Percentiles rank a stretch among this genome's conserved stretches.
phyloP scores from a whole-genome alignment of 2,797 vertebrate genomes.

The Bufotes viridis region DNA sequence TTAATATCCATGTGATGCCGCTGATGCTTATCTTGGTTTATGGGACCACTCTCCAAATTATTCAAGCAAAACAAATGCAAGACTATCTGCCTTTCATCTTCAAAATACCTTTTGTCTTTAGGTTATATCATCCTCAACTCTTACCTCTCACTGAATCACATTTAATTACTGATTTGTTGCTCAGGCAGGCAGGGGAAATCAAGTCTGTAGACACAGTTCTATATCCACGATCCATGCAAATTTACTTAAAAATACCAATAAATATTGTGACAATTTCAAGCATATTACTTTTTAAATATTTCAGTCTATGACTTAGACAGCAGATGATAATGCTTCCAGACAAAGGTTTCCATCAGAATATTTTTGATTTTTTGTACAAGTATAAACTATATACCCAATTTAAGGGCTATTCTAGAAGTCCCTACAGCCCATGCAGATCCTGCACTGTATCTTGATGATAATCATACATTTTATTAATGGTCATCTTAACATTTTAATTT shows the following conservation, averaged over 20 bases:
- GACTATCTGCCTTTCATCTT: background rate
- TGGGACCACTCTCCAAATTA: background rate
- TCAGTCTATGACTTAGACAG: background rate
- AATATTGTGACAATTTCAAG: background rate
- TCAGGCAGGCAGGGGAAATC: constrained; percentile 8
- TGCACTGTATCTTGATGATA: background rate
- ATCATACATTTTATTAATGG: background rate
- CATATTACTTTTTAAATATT: background rate
- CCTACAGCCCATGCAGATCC: background rate
- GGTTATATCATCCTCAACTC: background rate
- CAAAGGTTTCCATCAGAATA: background rate
- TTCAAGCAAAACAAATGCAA: constrained; percentile 15
- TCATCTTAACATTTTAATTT: background rate
- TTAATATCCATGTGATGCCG: constrained; percentile 11
- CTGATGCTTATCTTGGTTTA: background rate
- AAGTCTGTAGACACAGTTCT: background rate
- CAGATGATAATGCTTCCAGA: background rate
- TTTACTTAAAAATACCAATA: background rate
- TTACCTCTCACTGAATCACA: background rate
- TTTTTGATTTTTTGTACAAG: background rate
- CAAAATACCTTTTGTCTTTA: background rate
- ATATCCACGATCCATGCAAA: background rate
- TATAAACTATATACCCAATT: background rate
- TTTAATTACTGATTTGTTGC: background rate
- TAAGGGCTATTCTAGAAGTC: too few relatives aligned